These are phyloP conservation scores for Pristionchus arcanus DNA, from an alignment of 2,888 invertebrate species.

Conservation along the genomic window DNA sequence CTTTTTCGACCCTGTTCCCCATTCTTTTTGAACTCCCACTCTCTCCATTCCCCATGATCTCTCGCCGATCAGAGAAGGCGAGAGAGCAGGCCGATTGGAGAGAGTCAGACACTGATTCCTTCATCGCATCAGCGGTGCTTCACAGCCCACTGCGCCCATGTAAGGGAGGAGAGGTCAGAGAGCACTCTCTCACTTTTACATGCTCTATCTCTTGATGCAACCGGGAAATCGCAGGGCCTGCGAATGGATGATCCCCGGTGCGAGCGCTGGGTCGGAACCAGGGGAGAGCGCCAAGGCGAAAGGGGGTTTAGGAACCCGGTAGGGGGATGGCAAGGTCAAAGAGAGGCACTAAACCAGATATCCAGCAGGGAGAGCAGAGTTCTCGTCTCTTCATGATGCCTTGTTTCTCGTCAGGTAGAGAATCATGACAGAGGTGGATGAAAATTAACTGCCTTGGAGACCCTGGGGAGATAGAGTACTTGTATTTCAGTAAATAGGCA, in stretches of 20 bases:
- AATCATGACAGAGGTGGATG: not conserved
- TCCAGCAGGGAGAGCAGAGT: not conserved
- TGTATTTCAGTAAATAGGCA: not conserved
- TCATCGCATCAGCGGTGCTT: not conserved
- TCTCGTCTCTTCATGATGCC: too few relatives aligned
- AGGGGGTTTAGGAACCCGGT: constrained; percentile 27
- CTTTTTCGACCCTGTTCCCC: not conserved
- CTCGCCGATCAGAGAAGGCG: not conserved
- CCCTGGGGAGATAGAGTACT: not conserved
- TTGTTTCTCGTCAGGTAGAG: too few relatives aligned
- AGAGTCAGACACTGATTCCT: not conserved
- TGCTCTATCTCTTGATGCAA: not conserved
- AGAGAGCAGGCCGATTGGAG: not conserved
- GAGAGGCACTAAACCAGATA: constrained; percentile 10
- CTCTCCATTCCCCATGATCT: not conserved
- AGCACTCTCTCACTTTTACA: not conserved
- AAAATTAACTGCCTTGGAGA: constrained; percentile 24
- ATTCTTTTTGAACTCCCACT: not conserved
- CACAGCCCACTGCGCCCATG: not conserved
- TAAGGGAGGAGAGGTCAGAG: not conserved
- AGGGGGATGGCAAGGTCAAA: not conserved
- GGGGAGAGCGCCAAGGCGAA: not conserved
- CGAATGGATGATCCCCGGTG: not conserved
- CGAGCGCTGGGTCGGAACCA: not conserved
- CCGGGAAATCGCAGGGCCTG: not conserved